Base-by-base conservation (phyloP, 1,140 invertebrate species). In the Neotoxoptera formosana region DNA sequence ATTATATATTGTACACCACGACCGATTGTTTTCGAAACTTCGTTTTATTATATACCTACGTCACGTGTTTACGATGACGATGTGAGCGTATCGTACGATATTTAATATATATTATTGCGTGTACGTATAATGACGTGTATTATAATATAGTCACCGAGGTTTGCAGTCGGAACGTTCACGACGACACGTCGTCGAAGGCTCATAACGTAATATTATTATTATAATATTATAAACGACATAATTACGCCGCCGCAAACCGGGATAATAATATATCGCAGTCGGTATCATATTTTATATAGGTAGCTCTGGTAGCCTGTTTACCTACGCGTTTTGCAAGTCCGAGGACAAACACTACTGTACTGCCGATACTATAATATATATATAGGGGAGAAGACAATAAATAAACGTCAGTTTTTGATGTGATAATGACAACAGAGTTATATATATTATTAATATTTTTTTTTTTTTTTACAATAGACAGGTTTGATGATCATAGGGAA, bases 401-500 rank as follows among this genome's bases (percentile, higher is more conserved):
- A 91, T 76, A 91, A 76, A 91, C 91, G 91, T 92, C 47, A 81
- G 47, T 76, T 45, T 89, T 48, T 92, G 91, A 92, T 84, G 91
- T 45, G 91, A 83, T 92, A 92, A 92, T 92, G 76, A 92, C 91
- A 92, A 92, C 67, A 92, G 76, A 48, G 45, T 47, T 91, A 92
- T 92, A 92, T 92, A 51, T 83, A 51, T 89, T 89, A 34, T 89
- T 89, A n/a, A n/a, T n/a, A n/a, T 53, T 89, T 36, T 53, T 92
- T 92, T 83, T 91, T 91, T 81, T 91, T 81, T 92, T 81, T 83
- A 83, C 67, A 83, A 92, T 81, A 92, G 91, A 93, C 93, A 93
- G 89, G 76, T 90, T 90, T 90, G 93, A 93, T 83, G 87, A 93
- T 93, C 87, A 90, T 90, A 93, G 87, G 87, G 93, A 81, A 93